Conservation (phyloP, 2,113 vertebrate species). For the Choloepus hoffmanni region DNA sequence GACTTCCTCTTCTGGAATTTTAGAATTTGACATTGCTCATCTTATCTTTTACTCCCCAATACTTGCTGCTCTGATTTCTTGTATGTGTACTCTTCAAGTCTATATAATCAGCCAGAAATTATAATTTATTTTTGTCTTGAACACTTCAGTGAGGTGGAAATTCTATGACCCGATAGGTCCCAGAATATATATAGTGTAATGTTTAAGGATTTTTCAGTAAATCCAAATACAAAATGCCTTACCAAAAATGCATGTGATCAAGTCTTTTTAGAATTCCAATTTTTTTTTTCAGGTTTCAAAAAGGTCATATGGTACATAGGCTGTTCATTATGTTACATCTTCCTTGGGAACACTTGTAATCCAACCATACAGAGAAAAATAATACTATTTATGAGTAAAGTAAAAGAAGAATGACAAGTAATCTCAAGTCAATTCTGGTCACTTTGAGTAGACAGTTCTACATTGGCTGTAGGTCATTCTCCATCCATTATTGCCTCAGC, state of each 20-base stretch:
- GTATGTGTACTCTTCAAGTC: background rate
- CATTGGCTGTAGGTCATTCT: background rate
- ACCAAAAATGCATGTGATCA: background rate
- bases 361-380: background rate
- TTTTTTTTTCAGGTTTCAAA: background rate
- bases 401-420: background rate
- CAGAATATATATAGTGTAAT: background rate
- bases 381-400: background rate
- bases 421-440: background rate
- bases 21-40: background rate
- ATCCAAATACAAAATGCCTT: background rate
- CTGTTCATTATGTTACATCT: background rate
- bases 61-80: background rate
- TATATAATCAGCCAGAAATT: too few species aligned
- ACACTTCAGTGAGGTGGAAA: background rate
- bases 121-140: background rate
- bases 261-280: background rate
- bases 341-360: background rate
- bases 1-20: background rate
- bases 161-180: background rate
- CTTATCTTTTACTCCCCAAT: background rate
- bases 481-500: background rate
- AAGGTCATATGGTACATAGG: background rate
- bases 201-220: background rate
- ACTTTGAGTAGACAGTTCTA: background rate